phyloP scores from a whole-genome alignment of 2,113 vertebrate genomes.

The Bambusicola thoracicus region DNA sequence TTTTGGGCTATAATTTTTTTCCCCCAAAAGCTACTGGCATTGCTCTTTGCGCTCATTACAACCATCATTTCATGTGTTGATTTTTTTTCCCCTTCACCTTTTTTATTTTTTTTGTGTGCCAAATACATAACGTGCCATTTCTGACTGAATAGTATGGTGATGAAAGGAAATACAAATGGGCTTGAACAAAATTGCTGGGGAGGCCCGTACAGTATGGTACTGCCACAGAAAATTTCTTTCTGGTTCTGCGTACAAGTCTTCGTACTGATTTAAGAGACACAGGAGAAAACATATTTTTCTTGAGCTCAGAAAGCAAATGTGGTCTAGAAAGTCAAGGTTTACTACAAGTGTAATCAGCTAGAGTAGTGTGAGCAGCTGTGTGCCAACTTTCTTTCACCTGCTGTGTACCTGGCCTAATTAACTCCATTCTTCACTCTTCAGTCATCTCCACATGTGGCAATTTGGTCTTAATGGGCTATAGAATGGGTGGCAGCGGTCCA shows the following conservation, averaged over 20 bases:
- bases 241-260: not conserved
- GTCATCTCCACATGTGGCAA: conserved; percentile 17
- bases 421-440: conserved; percentile 28
- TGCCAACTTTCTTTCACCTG: conserved; percentile 20
- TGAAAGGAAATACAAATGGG: not conserved
- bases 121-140: not conserved
- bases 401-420: conserved; percentile 35
- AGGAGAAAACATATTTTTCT: conserved; percentile 35
- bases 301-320: not conserved
- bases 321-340: not conserved
- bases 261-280: not conserved
- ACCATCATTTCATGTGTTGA: not conserved
- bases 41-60: not conserved
- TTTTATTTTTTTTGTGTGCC: not conserved
- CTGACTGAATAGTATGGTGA: not conserved
- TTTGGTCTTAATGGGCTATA: not conserved
- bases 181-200: not conserved
- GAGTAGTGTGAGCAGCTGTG: fast-evolving
- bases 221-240: not conserved
- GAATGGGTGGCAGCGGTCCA: not conserved
- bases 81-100: not conserved
- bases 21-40: not conserved
- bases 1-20: not conserved
- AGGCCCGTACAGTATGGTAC: not conserved
- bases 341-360: conserved; percentile 22